Percentiles rank a stretch among this genome's conserved stretches.
phyloP scores from a whole-genome alignment of 2,113 vertebrate species.

The Sturnira hondurensis region DNA sequence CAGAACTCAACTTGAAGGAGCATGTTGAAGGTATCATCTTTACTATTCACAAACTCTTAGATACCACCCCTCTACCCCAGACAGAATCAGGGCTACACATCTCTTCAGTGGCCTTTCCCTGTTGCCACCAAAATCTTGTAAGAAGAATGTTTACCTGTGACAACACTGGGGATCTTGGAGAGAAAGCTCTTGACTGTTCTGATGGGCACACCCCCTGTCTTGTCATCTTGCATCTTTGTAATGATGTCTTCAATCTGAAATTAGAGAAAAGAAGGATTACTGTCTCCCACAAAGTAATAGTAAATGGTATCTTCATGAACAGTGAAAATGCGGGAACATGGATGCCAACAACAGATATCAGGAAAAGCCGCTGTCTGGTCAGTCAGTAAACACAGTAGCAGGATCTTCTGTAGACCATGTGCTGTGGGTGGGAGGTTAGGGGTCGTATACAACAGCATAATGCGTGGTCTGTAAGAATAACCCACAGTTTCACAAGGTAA shows the following conservation, averaged over 20 bases:
- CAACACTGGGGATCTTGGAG: conserved; percentile 97
- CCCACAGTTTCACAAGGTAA: not conserved
- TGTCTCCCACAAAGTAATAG: not conserved
- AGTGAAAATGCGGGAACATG: not conserved
- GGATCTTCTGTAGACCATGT: not conserved
- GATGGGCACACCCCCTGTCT: conserved; percentile 92
- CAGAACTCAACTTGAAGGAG: not conserved
- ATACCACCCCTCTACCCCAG: not conserved
- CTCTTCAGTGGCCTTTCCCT: not conserved
- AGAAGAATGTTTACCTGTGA: conserved; percentile 85
- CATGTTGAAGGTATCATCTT: not conserved
- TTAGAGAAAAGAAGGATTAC: conserved; percentile 37
- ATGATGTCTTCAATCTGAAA: conserved; percentile 94
- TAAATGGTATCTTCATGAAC: not conserved
- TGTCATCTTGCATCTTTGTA: conserved; percentile 95
- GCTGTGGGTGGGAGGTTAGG: not conserved
- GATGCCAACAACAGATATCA: not conserved
- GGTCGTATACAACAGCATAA: not conserved
- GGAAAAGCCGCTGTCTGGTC: not conserved
- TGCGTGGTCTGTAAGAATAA: not conserved
- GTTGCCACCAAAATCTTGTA: not conserved
- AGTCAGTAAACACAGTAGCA: not conserved
- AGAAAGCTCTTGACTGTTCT: conserved; percentile 98
- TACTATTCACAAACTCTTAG: not conserved
- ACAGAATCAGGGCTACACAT: not conserved